Conservation (phyloP, 1,140 invertebrate species). For the Lepidotrigona ventralis region DNA sequence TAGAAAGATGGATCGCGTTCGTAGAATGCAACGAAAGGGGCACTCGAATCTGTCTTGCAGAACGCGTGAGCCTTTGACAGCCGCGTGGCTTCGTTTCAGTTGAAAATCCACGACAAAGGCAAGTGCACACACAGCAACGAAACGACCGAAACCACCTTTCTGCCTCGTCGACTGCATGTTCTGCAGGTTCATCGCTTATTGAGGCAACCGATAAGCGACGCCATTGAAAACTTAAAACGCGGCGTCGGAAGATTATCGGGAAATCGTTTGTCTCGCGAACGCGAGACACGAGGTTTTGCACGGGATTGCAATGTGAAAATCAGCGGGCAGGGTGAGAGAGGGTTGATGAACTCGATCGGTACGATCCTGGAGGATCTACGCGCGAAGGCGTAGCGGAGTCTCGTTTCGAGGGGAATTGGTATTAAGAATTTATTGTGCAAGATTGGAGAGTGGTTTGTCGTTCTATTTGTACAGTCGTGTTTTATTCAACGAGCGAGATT, state of each 20-base stretch:
- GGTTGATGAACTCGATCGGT: background rate
- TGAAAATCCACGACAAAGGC: constrained; percentile 10
- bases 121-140: too few relatives aligned
- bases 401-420: background rate
- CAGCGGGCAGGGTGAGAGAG: background rate
- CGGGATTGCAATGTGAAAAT: background rate
- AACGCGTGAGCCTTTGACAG: constrained; percentile 28
- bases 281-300: background rate
- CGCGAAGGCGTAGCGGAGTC: too few relatives aligned
- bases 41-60: constrained; percentile 29
- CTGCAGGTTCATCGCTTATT: constrained; percentile 18
- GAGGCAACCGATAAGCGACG: constrained; percentile 23
- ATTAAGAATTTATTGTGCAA: background rate
- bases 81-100: constrained; percentile 21
- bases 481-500: background rate
- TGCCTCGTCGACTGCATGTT: constrained; percentile 12
- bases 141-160: background rate
- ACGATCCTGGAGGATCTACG: background rate
- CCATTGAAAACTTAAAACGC: constrained; percentile 15
- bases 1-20: constrained; percentile 18
- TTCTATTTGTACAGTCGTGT: background rate
- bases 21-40: background rate
- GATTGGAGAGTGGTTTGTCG: background rate
- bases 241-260: constrained; percentile 38
- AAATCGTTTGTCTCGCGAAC: constrained; percentile 11